phyloP scores from a whole-genome alignment of 2,797 vertebrate species.

The Tokudaia tokunoshimensis region DNA sequence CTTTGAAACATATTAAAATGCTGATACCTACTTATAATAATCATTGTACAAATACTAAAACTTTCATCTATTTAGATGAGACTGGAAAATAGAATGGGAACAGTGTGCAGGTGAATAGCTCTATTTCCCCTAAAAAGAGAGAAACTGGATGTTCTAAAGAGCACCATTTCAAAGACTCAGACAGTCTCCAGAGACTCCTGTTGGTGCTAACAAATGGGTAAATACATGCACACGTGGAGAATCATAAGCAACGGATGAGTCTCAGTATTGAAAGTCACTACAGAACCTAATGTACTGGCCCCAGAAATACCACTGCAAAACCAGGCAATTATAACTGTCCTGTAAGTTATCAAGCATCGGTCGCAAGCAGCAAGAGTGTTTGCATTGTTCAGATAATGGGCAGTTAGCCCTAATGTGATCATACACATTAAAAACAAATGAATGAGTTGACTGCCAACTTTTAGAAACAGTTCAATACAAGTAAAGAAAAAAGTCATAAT shows the following conservation, averaged over 20 bases:
- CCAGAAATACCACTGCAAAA: constrained; percentile 71
- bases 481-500: constrained; percentile 79
- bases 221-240: constrained; percentile 65
- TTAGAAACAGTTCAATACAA: constrained; percentile 80
- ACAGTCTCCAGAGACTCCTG: constrained; percentile 55
- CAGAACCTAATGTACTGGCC: constrained; percentile 16
- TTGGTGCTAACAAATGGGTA: constrained; percentile 74
- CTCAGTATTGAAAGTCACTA: constrained; percentile 5
- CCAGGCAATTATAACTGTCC: constrained; percentile 74
- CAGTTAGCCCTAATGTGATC: constrained; percentile 76
- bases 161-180: constrained; percentile 51
- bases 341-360: constrained; percentile 72
- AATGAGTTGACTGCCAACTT: constrained; percentile 72
- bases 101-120: constrained; percentile 61
- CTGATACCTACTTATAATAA: constrained; percentile 88
- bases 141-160: constrained; percentile 70
- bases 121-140: constrained; percentile 71
- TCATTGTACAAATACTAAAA: constrained; percentile 86
- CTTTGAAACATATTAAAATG: constrained; percentile 88
- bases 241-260: constrained; percentile 64
- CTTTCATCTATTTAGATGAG: constrained; percentile 82
- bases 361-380: constrained; percentile 79
- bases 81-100: constrained; percentile 60
- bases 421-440: constrained; percentile 78
- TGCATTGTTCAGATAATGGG: constrained; percentile 82